phyloP scores from a whole-genome alignment of 2,113 vertebrate species.

The Antigone vipio region DNA sequence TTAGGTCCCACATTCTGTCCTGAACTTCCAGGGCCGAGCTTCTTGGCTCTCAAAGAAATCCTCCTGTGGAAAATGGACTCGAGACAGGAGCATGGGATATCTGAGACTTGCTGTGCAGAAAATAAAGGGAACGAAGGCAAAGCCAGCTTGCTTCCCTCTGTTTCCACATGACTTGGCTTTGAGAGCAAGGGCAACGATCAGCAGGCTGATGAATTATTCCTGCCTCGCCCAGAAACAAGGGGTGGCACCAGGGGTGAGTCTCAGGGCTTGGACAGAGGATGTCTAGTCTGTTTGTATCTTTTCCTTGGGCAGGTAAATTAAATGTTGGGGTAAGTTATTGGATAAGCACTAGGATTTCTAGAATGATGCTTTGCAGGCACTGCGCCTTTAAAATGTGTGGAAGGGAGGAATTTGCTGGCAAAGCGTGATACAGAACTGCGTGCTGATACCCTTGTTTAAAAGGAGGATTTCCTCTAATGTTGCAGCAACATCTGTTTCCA shows the following conservation, averaged over 20 bases:
- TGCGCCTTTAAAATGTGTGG: constrained; percentile 35
- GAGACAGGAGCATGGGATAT: background rate
- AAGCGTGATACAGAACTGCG: background rate
- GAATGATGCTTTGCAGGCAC: background rate
- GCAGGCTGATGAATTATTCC: background rate
- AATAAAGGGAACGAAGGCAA: background rate
- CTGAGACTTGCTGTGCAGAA: background rate
- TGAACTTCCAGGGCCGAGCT: background rate
- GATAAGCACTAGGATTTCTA: background rate
- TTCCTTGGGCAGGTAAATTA: background rate
- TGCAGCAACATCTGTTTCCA: constrained; percentile 39
- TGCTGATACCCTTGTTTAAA: constrained; percentile 29
- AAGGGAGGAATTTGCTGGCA: constrained; percentile 52
- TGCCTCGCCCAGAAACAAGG: background rate
- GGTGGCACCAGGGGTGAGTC: background rate
- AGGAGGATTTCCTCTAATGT: constrained; percentile 39
- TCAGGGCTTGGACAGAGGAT: background rate
- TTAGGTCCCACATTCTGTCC: background rate
- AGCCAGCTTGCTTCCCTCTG: background rate
- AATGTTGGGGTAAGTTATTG: background rate
- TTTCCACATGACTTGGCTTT: background rate
- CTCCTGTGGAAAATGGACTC: background rate
- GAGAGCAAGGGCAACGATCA: background rate
- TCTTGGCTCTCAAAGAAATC: background rate
- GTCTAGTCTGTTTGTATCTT: background rate